Evolutionary conservation across 2,797 vertebrate species (phyloP), one percentile per base, ranked within the genome.

Genomic region (Sebastes matsubarae): DNA sequence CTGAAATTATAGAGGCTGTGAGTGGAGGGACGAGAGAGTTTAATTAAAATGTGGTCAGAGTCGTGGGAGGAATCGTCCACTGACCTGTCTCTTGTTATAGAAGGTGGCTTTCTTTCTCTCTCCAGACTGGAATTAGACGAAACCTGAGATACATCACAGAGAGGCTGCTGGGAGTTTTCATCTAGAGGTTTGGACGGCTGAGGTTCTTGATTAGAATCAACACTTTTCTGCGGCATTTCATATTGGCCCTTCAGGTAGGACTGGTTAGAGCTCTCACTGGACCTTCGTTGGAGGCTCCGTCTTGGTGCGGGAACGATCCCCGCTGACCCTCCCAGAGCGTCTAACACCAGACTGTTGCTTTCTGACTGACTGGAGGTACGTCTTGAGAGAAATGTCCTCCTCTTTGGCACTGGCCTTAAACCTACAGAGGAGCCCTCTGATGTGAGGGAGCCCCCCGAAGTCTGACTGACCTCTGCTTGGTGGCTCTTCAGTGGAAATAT

Each of bases 361-460:
- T 94, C 94, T 57, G 87, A 83, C 54, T 93, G 89, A 75, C 81
- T 79, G 79, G 89, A 89, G 57, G 80, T 71, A 5, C 79, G 88
- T 90, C 92, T 96, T 13, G 91, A 93, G 71, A 96, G 65, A 72
- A 97, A 92, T 12, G 95, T 99, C 90, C 98, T 97, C 78, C 96
- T 96, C 94, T 96, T 99, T 18, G 98, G 98, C 65, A 99, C 88
- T 2, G 98, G 98, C 74, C 83, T 94, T 69, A 96, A 95, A 36
- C 84, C 77, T 3, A 61, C 20, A 42, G 78, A 88, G 59, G 85
- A 92, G 24, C 91, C 86, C 14, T 92, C 93, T 20, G 94, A 92
- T 4, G 80, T 91, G 79, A 90, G 30, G 30, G 80, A 77, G 34
- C 82, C 83, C 20, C 77, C 89, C 71, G 91, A 80, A 12, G 87